Evolutionary conservation across 2,888 invertebrate genomes (phyloP), one percentile per base, ranked within the genome.

Genomic region (Eutolmus rufibarbis): DNA sequence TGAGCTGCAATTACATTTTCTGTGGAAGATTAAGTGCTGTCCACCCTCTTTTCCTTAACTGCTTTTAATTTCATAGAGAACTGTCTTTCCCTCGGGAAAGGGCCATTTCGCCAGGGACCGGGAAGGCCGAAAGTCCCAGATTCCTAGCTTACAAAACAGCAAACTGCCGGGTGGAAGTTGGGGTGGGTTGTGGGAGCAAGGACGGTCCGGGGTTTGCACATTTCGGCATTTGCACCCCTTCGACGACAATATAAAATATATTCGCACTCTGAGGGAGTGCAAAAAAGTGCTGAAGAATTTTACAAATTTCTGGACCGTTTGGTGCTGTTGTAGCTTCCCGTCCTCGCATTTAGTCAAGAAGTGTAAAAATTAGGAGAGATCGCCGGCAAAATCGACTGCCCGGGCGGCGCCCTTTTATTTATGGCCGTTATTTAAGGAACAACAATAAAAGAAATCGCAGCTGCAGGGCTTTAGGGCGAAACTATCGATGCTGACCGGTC

Each of bases 291-390:
- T 81, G 81, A 81, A 81, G 81, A 81, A 81, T 81, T 81, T 81
- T 81, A 81, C 81, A 81, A 81, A 81, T 81, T 81, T 81, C 81
- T 81, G 81, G 81, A 56, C 81, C 56, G 34, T 56, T 34, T 46
- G 56, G 56, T 81, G 31, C 46, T 81, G 51, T 51, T 56, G 16
- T 31, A 31, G 56, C 23, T 14, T 56, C 43, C 23, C 28, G 8
- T 81, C 81, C 81, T 51, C 51, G 81, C 51, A 81, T 81, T 76
- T 76, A 81, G 81, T 81, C 81, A 81, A 81, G 81, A 81, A 81
- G 46, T 81, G 46, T 81, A 81, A 81, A 81, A 81, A 81, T 81
- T 81, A 81, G 81, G 81, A 37, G 81, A 81, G 14, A 28, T 81
- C 23, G 81, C 51, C 81, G 34, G n/a, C 76, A 37, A 28, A 76